Percentiles rank a stretch among this genome's conserved stretches.
These are phyloP conservation scores for Gryllus bimaculatus DNA, from an alignment of 1,140 invertebrate genomes.

Conservation along the genomic window DNA sequence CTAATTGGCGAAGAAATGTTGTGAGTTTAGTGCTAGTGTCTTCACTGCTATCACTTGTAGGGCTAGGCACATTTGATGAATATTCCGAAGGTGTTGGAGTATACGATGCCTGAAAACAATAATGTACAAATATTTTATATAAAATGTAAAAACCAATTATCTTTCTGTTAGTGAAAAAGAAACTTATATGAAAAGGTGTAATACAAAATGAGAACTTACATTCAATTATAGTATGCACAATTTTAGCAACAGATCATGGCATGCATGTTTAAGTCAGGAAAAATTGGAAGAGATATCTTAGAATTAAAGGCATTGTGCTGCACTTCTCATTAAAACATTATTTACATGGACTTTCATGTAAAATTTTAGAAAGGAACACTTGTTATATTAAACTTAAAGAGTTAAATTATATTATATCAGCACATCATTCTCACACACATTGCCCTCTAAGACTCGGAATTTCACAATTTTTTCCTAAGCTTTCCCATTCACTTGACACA, in stretches of 20 bases:
- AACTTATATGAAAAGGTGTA: neutral
- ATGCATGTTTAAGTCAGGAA: neutral
- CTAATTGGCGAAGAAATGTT: slow-evolving; percentile 32
- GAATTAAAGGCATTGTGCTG: too few relatives aligned
- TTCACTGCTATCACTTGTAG: slow-evolving; percentile 30
- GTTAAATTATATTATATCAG: too few relatives aligned
- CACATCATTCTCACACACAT: too few relatives aligned
- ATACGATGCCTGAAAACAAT: neutral
- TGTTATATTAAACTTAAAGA: too few relatives aligned
- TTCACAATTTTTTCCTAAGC: too few relatives aligned
- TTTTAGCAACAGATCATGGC: neutral
- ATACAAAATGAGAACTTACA: neutral
- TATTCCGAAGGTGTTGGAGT: slow-evolving; percentile 12
- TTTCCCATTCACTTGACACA: too few relatives aligned
- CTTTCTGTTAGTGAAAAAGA: neutral
- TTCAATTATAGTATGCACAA: neutral
- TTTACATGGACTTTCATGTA: too few relatives aligned
- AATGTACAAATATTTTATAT: neutral
- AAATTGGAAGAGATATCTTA: too few relatives aligned
- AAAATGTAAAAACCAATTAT: neutral
- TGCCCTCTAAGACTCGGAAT: too few relatives aligned
- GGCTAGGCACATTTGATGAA: slow-evolving; percentile 19
- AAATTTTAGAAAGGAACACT: too few relatives aligned
- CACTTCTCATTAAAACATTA: too few relatives aligned
- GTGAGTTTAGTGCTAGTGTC: slow-evolving; percentile 34